Evolutionary conservation across 2,797 vertebrate species (phyloP).

Genomic region (Balearica regulorum): DNA sequence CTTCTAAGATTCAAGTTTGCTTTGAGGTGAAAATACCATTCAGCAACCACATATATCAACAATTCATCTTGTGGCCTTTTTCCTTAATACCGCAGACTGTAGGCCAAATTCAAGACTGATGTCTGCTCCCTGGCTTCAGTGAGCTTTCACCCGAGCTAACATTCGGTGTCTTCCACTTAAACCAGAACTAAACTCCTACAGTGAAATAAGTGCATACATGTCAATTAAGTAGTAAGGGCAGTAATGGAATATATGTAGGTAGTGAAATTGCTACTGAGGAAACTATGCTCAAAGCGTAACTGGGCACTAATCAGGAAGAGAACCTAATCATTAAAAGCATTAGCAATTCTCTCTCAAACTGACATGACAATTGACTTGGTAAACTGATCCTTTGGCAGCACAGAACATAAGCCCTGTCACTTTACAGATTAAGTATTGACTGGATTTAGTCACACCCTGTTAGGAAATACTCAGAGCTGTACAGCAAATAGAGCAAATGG

Average conservation of each 20-base stretch:
- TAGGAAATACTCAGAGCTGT: background rate
- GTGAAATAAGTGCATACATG: background rate
- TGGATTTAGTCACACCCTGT: background rate
- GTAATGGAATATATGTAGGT: background rate
- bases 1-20: constrained; percentile 41
- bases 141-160: background rate
- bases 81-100: background rate
- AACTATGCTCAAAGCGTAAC: constrained; percentile 48
- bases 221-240: background rate
- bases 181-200: background rate
- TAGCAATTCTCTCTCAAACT: constrained; percentile 9
- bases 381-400: constrained; percentile 20
- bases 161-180: background rate
- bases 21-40: constrained; percentile 59
- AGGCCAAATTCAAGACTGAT: constrained; percentile 1
- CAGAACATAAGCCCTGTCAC: background rate
- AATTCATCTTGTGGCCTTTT: constrained; percentile 22
- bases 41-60: constrained; percentile 36
- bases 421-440: background rate
- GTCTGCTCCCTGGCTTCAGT: constrained; percentile 3
- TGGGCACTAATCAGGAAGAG: constrained; percentile 37
- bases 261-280: background rate
- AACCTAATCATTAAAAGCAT: constrained; percentile 11
- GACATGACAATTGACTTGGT: background rate
- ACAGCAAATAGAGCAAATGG: background rate